Conservation (phyloP, 2,888 invertebrate species). For the Nomada goodeniana region DNA sequence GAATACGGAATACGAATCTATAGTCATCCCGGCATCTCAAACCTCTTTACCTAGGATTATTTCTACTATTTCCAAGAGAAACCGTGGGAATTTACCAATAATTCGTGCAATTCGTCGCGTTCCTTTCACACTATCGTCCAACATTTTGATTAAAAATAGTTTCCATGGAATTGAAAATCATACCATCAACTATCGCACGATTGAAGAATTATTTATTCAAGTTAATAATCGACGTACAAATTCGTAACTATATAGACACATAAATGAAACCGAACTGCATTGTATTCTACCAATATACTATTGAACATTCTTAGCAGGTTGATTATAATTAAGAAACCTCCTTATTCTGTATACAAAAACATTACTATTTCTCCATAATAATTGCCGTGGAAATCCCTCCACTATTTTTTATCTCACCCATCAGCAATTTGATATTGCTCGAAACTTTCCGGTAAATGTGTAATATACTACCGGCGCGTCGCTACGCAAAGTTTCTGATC, state of each 20-base stretch:
- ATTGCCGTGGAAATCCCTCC: too few species aligned
- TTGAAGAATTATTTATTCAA: slow-evolving; percentile 3
- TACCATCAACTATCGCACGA: neutral
- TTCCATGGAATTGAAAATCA: neutral
- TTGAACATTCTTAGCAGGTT: too few species aligned
- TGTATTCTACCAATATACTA: too few species aligned
- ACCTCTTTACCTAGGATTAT: slow-evolving; percentile 5
- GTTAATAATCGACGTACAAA: neutral
- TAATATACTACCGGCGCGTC: too few species aligned
- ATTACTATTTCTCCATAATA: too few species aligned
- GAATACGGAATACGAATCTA: neutral
- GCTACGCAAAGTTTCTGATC: too few species aligned
- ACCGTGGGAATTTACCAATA: slow-evolving; percentile 9
- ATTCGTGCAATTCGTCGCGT: slow-evolving; percentile 7
- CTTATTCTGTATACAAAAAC: too few species aligned
- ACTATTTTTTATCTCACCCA: too few species aligned
- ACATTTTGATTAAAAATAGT: slow-evolving; percentile 31
- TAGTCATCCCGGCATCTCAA: neutral
- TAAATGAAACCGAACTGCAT: too few species aligned
- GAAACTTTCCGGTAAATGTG: too few species aligned
- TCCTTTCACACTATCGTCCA: slow-evolving; percentile 1
- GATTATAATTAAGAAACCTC: too few species aligned
- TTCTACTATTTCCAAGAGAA: slow-evolving; percentile 1
- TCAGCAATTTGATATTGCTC: too few species aligned
- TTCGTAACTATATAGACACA: neutral